Evolutionary conservation across 2,888 invertebrate genomes (phyloP).

Genomic region (Sialis fuliginosa): DNA sequence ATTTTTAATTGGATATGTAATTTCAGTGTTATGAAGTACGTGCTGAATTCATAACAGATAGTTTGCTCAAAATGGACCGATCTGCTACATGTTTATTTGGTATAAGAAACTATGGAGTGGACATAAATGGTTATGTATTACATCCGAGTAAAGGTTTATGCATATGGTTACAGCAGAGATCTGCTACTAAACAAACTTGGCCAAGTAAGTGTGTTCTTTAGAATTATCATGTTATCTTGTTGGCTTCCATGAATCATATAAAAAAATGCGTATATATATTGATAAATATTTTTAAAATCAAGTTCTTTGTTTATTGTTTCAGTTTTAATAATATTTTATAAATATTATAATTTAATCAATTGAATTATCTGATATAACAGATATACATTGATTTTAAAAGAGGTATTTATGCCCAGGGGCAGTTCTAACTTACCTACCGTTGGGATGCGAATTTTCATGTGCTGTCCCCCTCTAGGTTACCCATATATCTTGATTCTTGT

Average conservation of each 20-base stretch:
- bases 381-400: too few relatives aligned
- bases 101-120: constrained; percentile 83
- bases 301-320: background rate
- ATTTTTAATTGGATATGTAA: background rate
- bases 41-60: constrained; percentile 43
- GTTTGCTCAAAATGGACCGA: constrained; percentile 67
- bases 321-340: too few relatives aligned
- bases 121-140: constrained; percentile 82
- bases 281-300: background rate
- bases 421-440: too few relatives aligned
- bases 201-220: constrained; percentile 38
- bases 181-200: constrained; percentile 86
- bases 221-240: constrained; percentile 2
- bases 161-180: constrained; percentile 84
- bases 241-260: background rate
- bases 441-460: too few relatives aligned
- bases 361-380: too few relatives aligned
- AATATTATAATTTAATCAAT: too few relatives aligned
- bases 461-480: too few relatives aligned
- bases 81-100: constrained; percentile 89
- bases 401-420: too few relatives aligned
- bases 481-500: too few relatives aligned
- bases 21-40: constrained; percentile 77
- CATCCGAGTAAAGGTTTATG: constrained; percentile 72
- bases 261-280: background rate